phyloP scores from a whole-genome alignment of 2,113 vertebrate genomes.

The Ammodytes dubius region DNA sequence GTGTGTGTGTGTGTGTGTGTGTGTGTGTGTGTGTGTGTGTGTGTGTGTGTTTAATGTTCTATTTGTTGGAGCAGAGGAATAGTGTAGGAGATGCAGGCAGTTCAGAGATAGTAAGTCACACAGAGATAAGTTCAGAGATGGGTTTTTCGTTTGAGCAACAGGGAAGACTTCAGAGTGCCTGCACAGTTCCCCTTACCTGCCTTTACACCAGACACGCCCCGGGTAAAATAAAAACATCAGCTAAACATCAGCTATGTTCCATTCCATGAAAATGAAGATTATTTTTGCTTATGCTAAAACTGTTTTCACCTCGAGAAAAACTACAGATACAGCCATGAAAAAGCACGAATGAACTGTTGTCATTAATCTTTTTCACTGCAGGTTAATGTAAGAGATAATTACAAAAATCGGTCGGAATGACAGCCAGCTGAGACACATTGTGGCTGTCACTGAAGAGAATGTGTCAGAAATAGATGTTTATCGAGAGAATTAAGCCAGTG shows the following conservation, averaged over 20 bases:
- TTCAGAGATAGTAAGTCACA: constrained; percentile 52
- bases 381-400: constrained; percentile 37
- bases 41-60: constrained; percentile 20
- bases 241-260: constrained; percentile 11
- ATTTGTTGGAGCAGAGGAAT: constrained; percentile 38
- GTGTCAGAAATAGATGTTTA: constrained; percentile 13
- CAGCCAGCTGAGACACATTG: constrained; percentile 2
- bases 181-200: constrained; percentile 25
- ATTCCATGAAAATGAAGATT: constrained; percentile 8
- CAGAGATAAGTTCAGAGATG: constrained; percentile 56
- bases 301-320: neutral
- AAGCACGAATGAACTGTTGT: constrained; percentile 24
- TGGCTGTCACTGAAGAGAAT: neutral
- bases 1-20: constrained; percentile 21
- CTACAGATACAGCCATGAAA: constrained; percentile 4
- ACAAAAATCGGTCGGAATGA: constrained; percentile 18
- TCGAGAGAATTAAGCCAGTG: constrained; percentile 12
- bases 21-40: constrained; percentile 25
- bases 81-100: constrained; percentile 38
- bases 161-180: constrained; percentile 41
- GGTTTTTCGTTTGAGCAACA: constrained; percentile 55
- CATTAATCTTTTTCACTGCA: constrained; percentile 19
- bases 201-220: constrained; percentile 28
- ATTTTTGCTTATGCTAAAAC: neutral
- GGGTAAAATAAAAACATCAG: constrained; percentile 21